These are phyloP conservation scores for Dynastes maya DNA, from an alignment of 2,888 invertebrate genomes.

Conservation along the genomic window DNA sequence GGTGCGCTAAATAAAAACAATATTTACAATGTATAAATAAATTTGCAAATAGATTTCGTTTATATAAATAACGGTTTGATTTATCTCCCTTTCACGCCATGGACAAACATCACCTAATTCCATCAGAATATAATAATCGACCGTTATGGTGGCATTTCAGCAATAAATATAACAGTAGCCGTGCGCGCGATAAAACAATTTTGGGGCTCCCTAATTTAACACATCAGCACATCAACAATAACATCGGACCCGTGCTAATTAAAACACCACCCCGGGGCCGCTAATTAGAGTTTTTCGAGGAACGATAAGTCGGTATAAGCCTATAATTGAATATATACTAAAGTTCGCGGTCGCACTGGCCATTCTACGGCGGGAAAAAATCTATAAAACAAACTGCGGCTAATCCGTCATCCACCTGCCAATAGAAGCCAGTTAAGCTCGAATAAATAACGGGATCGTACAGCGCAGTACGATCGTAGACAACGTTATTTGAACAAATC, in stretches of 20 bases:
- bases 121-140: conserved; percentile 14
- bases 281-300: conserved; percentile 30
- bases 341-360: background rate
- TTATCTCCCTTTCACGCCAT: background rate
- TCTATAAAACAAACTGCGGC: conserved; percentile 31
- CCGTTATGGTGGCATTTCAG: conserved; percentile 15
- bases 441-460: conserved; percentile 32
- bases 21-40: conserved; percentile 1
- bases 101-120: background rate
- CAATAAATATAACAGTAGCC: background rate
- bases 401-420: conserved; percentile 46
- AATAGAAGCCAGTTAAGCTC: conserved; percentile 26
- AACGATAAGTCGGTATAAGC: conserved; percentile 26
- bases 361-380: conserved; percentile 6
- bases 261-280: conserved; percentile 21
- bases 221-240: conserved; percentile 15
- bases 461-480: background rate
- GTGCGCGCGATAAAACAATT: conserved; percentile 26
- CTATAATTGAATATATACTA: conserved; percentile 37
- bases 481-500: background rate
- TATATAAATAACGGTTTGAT: conserved; percentile 18
- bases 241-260: conserved; percentile 10
- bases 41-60: conserved; percentile 18
- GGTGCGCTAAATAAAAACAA: background rate
- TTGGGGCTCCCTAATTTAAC: background rate